Percentiles rank a stretch among this genome's conserved stretches.
Evolutionary conservation across 2,888 invertebrate genomes (phyloP).

Genomic region (Augiades crinisus): DNA sequence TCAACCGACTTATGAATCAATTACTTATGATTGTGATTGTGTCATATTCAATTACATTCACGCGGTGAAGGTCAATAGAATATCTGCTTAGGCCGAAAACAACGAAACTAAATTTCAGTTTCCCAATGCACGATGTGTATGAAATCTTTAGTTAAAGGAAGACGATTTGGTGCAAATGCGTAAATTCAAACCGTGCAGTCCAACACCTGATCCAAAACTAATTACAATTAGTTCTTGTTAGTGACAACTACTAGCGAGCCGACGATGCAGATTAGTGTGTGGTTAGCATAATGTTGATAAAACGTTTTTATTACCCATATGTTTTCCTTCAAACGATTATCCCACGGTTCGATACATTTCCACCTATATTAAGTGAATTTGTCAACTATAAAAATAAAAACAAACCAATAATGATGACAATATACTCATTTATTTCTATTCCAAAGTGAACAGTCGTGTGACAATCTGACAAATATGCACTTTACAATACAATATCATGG

Average conservation of each 20-base stretch:
- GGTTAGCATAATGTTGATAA: conserved; percentile 35
- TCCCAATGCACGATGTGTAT: background rate
- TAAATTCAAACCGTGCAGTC: conserved; percentile 2
- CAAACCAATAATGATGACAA: conserved; percentile 70
- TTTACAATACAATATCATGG: conserved; percentile 19
- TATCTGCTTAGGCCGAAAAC: too few relatives aligned
- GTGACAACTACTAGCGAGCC: conserved; percentile 11
- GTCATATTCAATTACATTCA: too few relatives aligned
- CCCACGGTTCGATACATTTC: conserved; percentile 33
- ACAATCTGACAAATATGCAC: conserved; percentile 33
- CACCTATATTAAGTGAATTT: conserved; percentile 32
- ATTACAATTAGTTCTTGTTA: conserved; percentile 2
- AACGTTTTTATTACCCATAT: conserved; percentile 35
- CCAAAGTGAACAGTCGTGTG: conserved; percentile 49
- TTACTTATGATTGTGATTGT: too few relatives aligned
- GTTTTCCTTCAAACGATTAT: conserved; percentile 31
- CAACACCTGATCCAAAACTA: background rate
- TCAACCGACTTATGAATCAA: too few relatives aligned
- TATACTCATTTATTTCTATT: conserved; percentile 73
- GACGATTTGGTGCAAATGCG: background rate
- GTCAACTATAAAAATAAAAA: conserved; percentile 56
- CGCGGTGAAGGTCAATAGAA: too few relatives aligned
- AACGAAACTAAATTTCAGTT: too few relatives aligned
- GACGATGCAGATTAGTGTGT: conserved; percentile 27
- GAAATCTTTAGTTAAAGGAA: too few relatives aligned